Base-by-base conservation (phyloP, 2,888 invertebrate species). In the Cerceris rybyensis region DNA sequence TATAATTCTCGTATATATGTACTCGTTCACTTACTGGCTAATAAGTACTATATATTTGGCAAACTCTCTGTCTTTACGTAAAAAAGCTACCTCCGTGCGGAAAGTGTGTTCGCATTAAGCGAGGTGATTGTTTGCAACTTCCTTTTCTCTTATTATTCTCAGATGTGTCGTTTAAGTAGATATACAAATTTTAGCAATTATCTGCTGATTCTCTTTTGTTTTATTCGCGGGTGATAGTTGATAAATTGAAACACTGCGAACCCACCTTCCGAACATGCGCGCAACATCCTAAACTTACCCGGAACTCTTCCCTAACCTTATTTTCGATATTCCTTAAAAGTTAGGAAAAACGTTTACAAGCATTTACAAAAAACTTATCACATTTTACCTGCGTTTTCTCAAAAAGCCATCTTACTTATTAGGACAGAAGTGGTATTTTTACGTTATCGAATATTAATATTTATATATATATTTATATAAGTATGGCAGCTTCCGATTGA, bases 361-460 rank as follows among this genome's bases (percentile, higher is more conserved):
- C 92, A 92, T 92, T 92, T 92, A 92, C 92, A 92, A 92, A 90
- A 28, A 91, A 91, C 92, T 91, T 92, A 92, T 92, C 92, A 92
- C 92, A 92, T 91, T 90, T 88, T 88, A 90, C 90, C 88, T 88
- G 83, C 82, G 84, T 88, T 87, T 87, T 88, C 82, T 88, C 89
- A 87, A 87, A 87, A 90, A 91, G 88, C 90, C 87, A 84, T 85
- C 83, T 86, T 86, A 83, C 65, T 82, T 68, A 78, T 81, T 87
- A 81, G 63, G 80, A 80, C 70, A 83, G 75, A 73, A 83, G 57
- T 81, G 76, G 67, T 78, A 77, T 64, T 66, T 74, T 77, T 57
- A 73, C 52, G 59, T 80, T 78, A 76, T 79, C 72, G 70, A 74
- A 75, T 76, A 78, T 77, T 79, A 57, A 63, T 71, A 60, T 52